phyloP scores from a whole-genome alignment of 1,140 invertebrate species.

The Orussus abietinus region DNA sequence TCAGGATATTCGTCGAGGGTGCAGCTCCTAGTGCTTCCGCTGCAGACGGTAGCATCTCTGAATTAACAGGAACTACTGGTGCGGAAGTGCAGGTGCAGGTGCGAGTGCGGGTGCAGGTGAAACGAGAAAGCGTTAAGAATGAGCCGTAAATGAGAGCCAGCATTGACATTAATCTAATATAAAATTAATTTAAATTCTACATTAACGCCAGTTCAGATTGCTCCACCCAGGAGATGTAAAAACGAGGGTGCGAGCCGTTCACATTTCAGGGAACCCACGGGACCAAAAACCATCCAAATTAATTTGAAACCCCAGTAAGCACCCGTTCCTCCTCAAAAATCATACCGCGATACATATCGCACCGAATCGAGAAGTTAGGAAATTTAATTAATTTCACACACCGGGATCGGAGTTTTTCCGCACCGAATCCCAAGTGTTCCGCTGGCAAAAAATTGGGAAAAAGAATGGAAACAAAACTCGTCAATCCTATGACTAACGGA shows the following conservation, averaged over 20 bases:
- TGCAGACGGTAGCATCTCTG: constrained; percentile 42
- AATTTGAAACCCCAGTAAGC: no score
- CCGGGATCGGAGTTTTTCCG: no score
- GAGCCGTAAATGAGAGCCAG: neutral
- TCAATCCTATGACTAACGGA: no score
- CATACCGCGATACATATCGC: no score
- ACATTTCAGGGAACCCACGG: no score
- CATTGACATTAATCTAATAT: neutral
- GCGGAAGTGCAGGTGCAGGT: constrained; percentile 13
- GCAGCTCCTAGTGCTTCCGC: constrained; percentile 43
- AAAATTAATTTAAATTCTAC: neutral
- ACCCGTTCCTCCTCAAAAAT: no score
- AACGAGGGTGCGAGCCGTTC: neutral
- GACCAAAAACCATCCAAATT: no score
- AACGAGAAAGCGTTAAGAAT: neutral
- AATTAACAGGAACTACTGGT: constrained; percentile 35
- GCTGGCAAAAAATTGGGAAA: no score
- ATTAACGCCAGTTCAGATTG: neutral
- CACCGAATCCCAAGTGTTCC: no score
- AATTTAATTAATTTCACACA: no score
- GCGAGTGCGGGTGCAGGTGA: constrained; percentile 22
- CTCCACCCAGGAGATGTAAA: neutral
- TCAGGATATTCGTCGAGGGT: constrained; percentile 20
- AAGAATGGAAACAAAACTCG: no score
- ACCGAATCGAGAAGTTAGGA: no score